phyloP scores from a whole-genome alignment of 2,888 invertebrate genomes.

The Phyto melanocephala region DNA sequence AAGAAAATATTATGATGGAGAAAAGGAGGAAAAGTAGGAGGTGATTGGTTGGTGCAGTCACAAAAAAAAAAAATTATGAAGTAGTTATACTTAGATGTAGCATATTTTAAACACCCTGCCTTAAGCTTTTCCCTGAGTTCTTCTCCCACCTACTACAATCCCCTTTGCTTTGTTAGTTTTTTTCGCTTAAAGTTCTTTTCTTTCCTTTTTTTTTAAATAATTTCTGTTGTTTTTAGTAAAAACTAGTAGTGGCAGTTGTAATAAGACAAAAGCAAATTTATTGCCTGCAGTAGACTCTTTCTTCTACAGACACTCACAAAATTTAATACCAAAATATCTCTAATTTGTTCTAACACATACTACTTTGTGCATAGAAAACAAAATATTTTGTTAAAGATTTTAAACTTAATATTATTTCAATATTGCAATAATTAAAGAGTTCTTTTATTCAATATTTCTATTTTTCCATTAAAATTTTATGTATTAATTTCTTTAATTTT shows the following conservation, averaged over 20 bases:
- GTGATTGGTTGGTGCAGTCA: too few relatives aligned
- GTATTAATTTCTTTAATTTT: not conserved
- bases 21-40: too few relatives aligned
- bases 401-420: too few relatives aligned
- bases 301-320: conserved; percentile 28
- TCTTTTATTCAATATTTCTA: too few relatives aligned
- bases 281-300: conserved; percentile 46
- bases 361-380: too few relatives aligned
- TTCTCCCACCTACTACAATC: not conserved
- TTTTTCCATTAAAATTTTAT: too few relatives aligned
- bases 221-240: conserved; percentile 41
- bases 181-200: conserved; percentile 7
- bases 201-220: conserved; percentile 21
- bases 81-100: not conserved
- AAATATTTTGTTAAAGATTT: too few relatives aligned
- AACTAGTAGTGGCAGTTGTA: conserved; percentile 2
- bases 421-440: too few relatives aligned
- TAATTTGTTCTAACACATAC: too few relatives aligned
- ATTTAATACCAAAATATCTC: not conserved
- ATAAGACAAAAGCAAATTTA: conserved; percentile 60
- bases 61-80: not conserved
- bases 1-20: not conserved
- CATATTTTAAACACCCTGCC: conserved; percentile 4
- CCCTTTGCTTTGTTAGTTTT: not conserved
- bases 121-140: too few relatives aligned